These are phyloP conservation scores for Polyodon spathula DNA, from an alignment of 2,113 vertebrate species.

Conservation along the genomic window DNA sequence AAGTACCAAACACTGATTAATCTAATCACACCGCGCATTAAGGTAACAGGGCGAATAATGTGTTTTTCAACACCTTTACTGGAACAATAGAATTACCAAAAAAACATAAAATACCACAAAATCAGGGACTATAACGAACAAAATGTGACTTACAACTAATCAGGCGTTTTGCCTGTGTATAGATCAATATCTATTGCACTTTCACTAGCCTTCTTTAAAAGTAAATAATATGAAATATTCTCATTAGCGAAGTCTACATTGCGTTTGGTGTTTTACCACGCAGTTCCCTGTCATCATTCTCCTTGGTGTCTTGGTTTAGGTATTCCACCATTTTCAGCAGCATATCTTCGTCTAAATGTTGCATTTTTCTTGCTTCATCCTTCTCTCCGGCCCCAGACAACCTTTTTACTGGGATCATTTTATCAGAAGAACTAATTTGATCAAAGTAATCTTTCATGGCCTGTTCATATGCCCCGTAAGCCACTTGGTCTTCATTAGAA, in stretches of 20 bases:
- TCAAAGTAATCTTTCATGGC: conserved; percentile 65
- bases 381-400: conserved; percentile 37
- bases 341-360: conserved; percentile 68
- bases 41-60: conserved; percentile 12
- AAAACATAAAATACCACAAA: conserved; percentile 37
- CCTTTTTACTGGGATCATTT: conserved; percentile 50
- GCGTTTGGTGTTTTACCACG: conserved; percentile 63
- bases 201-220: conserved; percentile 30
- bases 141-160: conserved; percentile 20
- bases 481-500: conserved; percentile 42
- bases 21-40: conserved; percentile 37
- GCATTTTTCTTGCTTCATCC: conserved; percentile 42
- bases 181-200: conserved; percentile 29
- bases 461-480: conserved; percentile 52
- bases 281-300: conserved; percentile 59
- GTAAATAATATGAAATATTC: conserved; percentile 38
- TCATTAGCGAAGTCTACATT: conserved; percentile 39
- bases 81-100: conserved; percentile 13
- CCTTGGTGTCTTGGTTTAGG: conserved; percentile 73
- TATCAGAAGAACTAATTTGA: conserved; percentile 53
- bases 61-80: conserved; percentile 23
- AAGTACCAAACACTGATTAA: conserved; percentile 44
- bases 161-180: conserved; percentile 16
- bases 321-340: conserved; percentile 76
- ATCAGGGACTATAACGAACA: conserved; percentile 43